Conservation (phyloP, 1,140 invertebrate genomes). For the Trichogramma pretiosum region DNA sequence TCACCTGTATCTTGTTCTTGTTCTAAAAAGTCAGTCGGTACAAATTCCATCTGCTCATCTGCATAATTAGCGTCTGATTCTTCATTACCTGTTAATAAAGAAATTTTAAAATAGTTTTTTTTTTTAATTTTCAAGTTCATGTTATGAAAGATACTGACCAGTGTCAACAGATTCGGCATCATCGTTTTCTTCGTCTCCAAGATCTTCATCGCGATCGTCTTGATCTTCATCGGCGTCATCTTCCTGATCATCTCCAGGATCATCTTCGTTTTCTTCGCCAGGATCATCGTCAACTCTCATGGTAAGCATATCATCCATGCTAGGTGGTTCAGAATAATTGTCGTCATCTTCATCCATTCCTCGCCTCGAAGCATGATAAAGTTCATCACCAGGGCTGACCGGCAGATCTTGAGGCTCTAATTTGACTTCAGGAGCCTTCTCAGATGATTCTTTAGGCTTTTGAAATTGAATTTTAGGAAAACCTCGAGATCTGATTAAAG, state of each 20-base stretch:
- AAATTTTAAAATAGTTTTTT: neutral
- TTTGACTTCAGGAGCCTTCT: constrained; percentile 27
- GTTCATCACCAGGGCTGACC: constrained; percentile 35
- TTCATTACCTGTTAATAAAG: constrained; percentile 5
- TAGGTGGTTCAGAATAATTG: constrained; percentile 16
- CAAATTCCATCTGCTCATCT: constrained; percentile 43
- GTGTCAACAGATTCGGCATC: constrained; percentile 19
- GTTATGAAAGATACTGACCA: constrained; percentile 25
- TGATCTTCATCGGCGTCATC: constrained; percentile 14
- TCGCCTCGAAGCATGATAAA: neutral
- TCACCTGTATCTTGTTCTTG: constrained; percentile 41
- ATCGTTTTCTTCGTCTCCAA: constrained; percentile 20
- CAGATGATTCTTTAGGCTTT: too few species aligned
- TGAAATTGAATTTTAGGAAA: too few species aligned
- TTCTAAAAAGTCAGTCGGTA: constrained; percentile 42
- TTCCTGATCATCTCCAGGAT: constrained; percentile 32
- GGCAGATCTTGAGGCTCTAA: constrained; percentile 39
- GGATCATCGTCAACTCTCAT: constrained; percentile 35
- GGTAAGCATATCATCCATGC: constrained; percentile 33
- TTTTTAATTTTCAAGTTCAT: constrained; percentile 24
- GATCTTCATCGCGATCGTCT: too few species aligned
- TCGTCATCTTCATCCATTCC: constrained; percentile 22
- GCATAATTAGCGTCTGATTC: constrained; percentile 25
- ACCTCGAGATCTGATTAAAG: too few species aligned
- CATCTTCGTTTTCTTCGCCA: too few species aligned